Percentiles rank a stretch among this genome's conserved stretches.
Conservation (phyloP, 1,140 invertebrate species). For the Dufourea novaeangliae region DNA sequence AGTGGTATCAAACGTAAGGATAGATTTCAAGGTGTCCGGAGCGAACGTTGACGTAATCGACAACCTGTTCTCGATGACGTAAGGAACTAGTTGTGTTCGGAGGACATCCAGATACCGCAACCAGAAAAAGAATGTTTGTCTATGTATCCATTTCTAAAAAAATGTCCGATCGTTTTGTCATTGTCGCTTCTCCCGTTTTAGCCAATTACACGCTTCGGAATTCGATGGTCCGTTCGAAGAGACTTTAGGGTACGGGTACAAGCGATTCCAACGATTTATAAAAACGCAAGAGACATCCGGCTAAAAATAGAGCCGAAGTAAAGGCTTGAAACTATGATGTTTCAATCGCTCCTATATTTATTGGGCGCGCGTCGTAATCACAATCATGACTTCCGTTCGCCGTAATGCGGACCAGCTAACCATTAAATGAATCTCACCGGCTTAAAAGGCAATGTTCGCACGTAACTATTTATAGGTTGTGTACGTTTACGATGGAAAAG, state of each 20-base stretch:
- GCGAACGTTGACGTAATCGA: constrained; percentile 55
- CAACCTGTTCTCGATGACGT: constrained; percentile 58
- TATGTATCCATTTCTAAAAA: constrained; percentile 28
- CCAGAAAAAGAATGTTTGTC: constrained; percentile 27
- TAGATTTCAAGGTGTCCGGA: constrained; percentile 38
- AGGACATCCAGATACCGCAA: constrained; percentile 39
- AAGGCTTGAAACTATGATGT: neutral
- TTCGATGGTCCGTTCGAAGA: no score
- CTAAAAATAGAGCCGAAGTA: neutral
- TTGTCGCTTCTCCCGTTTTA: no score
- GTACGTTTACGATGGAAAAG: constrained; percentile 26
- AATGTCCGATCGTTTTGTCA: neutral
- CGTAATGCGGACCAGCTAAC: constrained; percentile 15
- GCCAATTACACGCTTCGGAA: no score
- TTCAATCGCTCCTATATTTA: constrained; percentile 20
- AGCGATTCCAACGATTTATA: no score
- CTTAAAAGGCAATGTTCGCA: constrained; percentile 43
- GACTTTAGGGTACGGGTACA: no score
- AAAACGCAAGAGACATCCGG: neutral
- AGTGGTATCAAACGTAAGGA: constrained; percentile 10
- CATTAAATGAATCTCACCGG: constrained; percentile 41
- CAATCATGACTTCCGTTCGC: constrained; percentile 43
- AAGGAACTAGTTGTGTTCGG: constrained; percentile 38
- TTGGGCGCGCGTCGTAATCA: constrained; percentile 17
- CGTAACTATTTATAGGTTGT: constrained; percentile 48